Evolutionary conservation across 1,140 invertebrate species (phyloP), one percentile per base, ranked within the genome.

Genomic region (Microplitis mediator): DNA sequence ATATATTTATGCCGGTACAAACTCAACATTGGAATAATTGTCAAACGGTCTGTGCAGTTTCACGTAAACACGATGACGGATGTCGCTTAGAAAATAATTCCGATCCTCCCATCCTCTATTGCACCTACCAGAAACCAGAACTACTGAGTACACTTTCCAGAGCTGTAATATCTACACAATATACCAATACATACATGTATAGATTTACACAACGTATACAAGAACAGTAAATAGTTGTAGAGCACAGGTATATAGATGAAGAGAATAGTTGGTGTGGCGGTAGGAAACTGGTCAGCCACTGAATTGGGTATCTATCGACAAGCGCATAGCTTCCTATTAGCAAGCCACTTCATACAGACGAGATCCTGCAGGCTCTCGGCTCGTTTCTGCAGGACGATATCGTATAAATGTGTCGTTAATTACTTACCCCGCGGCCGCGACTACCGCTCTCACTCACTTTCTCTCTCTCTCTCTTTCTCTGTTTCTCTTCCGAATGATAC

Each of bases 371-470:
- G 70, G 67, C 60, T 75, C 67, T 77, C 74, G 75, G 64, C 63
- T 69, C 61, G 5, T 8, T 65, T 74, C 76, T 45, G 39, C 72
- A 75, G 61, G 74, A 76, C 81, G 80, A 85, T 85, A 85, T 84
- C 80, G 82, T 84, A 85, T 85, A 86, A 86, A 86, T 82, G 81
- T 82, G 83, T 80, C 84, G 81, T 86, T 87, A 87, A 87, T 87
- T 87, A 87, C 83, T 83, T 84, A 85, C 78, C 76, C 75, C 76
- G 78, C 76, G 81, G 78, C 75, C 81, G 75, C 80, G 76, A 81
- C 77, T 78, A 74, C 69, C 45, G 75, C 72, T 76, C 76, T 76
- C 14, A 14, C 45, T 23, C 34, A 51, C 34, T 16, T 23, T 23
- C 23, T 23, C 23, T 23, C 23, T 23, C 23, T 23, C 23, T 23